These are phyloP conservation scores for Sialia sialis DNA, from an alignment of 2,113 vertebrate genomes.

Conservation along the genomic window DNA sequence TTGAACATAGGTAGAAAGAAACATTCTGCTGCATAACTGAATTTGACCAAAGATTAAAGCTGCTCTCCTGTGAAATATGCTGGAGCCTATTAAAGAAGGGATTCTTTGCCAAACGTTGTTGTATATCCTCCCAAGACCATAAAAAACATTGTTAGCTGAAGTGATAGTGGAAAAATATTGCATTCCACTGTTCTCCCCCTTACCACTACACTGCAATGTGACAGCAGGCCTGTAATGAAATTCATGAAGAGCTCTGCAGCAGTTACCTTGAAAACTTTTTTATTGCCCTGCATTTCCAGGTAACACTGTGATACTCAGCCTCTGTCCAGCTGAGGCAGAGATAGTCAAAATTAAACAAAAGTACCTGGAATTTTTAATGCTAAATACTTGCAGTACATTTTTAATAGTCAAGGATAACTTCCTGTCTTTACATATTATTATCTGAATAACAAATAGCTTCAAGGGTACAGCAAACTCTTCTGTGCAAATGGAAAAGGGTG, in stretches of 20 bases:
- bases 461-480: background rate
- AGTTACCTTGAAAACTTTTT: slow-evolving; percentile 42
- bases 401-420: slow-evolving; percentile 2
- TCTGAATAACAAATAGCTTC: slow-evolving; percentile 40
- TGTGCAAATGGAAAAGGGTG: background rate
- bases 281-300: slow-evolving; percentile 30
- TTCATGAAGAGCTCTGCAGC: background rate
- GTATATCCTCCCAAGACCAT: slow-evolving; percentile 20
- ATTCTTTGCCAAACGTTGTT: background rate
- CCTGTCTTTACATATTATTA: slow-evolving; percentile 6
- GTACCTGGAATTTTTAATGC: background rate
- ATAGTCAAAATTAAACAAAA: background rate
- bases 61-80: background rate
- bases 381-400: background rate
- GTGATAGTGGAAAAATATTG: slow-evolving; percentile 34
- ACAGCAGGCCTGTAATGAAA: slow-evolving; percentile 43
- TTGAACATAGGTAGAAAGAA: background rate
- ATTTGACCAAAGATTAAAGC: slow-evolving; percentile 6
- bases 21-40: background rate
- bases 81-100: background rate
- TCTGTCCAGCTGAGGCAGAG: background rate
- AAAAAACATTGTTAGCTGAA: slow-evolving; percentile 52
- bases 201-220: background rate
- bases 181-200: slow-evolving; percentile 4
- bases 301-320: background rate